Evolutionary conservation across 2,888 invertebrate genomes (phyloP), one percentile per base, ranked within the genome.

Genomic region (Formica aserva): DNA sequence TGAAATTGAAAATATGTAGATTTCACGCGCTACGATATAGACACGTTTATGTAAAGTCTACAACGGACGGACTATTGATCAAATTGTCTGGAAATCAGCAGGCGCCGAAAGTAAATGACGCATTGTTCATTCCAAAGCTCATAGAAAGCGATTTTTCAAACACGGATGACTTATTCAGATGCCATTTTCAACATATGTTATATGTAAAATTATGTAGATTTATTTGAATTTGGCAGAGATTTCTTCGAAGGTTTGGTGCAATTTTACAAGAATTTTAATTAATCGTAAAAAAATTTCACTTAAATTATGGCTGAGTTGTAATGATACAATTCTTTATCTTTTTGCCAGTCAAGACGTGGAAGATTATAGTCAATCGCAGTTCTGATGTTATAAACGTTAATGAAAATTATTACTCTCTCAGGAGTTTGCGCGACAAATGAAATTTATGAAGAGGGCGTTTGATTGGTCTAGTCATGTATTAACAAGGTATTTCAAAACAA

Each of bases 1-100:
- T 83, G 82, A 89, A 89, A 89, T 89, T 88, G 89, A 89, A 89
- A 89, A 89, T 89, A 89, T 89, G 89, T 86, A 89, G 89, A 89
- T 89, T 86, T 71, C 35, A 67, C 71, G 45, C 65, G n/a, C 69
- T 11, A 41, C 48, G 69, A 75, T 84, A 83, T 66, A 85, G 83
- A 78, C 82, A 75, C 74, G 57, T 87, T 85, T 85, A 52, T 82
- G 80, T 66, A 82, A 85, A 86, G 77, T 18, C 13, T 82, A 84
- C 84, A 82, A 74, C 55, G 82, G 55, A 80, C 83, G 55, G 63
- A 57, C 71, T 82, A 89, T 83, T 65, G 90, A 89, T 89, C 77
- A 88, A 89, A 89, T 89, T 78, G 82, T 65, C 62, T 74, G 83
- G 77, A 88, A 88, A 89, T 88, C 82, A 75, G n/a, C 82, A 60